phyloP scores from a whole-genome alignment of 1,140 invertebrate species.

The Ostrea edulis region DNA sequence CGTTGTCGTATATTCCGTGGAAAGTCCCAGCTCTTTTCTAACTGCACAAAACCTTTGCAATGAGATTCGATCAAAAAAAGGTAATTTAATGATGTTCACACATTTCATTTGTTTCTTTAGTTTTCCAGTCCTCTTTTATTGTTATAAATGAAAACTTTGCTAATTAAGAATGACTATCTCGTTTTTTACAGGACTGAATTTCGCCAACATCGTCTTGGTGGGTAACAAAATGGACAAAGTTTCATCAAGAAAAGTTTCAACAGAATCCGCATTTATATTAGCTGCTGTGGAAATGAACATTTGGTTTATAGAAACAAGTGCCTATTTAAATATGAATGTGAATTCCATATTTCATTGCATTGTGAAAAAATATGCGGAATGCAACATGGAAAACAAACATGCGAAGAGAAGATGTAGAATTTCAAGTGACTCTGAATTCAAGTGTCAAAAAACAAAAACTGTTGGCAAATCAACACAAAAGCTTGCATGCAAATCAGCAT shows the following conservation, averaged over 20 bases:
- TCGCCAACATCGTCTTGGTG: background rate
- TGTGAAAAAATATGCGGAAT: background rate
- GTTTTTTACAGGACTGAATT: background rate
- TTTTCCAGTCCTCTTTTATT: background rate
- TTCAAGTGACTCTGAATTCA: background rate
- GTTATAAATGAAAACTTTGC: background rate
- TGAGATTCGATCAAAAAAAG: conserved; percentile 5
- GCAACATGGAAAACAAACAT: background rate
- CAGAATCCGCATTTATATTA: background rate
- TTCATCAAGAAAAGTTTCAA: background rate
- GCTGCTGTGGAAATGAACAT: background rate
- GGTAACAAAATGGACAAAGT: background rate
- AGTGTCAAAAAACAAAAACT: background rate
- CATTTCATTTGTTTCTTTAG: background rate
- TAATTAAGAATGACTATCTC: background rate
- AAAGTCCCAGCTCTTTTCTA: background rate
- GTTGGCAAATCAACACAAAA: background rate
- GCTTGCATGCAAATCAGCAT: background rate
- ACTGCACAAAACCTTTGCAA: conserved; percentile 6
- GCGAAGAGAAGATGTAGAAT: background rate
- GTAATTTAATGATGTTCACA: background rate
- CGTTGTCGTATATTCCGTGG: background rate
- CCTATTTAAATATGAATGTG: background rate
- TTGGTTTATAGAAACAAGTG: conserved; percentile 20
- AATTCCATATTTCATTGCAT: background rate